Evolutionary conservation across 2,888 invertebrate genomes (phyloP).

Genomic region (Luperina nickerlii): DNA sequence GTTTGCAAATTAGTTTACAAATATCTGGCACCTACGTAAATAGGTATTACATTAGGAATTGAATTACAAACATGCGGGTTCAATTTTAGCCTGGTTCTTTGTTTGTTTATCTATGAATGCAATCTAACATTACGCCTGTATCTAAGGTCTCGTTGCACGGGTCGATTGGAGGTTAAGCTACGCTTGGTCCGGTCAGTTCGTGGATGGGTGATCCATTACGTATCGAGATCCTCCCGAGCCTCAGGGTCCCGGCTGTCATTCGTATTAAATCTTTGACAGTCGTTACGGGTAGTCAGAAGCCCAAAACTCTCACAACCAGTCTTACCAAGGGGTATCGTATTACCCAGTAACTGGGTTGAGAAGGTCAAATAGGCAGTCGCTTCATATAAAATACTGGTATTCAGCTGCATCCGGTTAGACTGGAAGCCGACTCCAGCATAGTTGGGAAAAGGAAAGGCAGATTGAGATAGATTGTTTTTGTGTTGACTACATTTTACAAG

Average conservation of each 20-base stretch:
- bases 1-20: not conserved
- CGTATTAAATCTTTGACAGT: too few species aligned
- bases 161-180: not conserved
- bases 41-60: not conserved
- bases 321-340: too few species aligned
- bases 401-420: too few species aligned
- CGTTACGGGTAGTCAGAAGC: too few species aligned
- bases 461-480: too few species aligned
- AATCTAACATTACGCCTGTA: not conserved
- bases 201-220: not conserved
- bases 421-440: too few species aligned
- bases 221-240: not conserved
- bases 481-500: not conserved
- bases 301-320: too few species aligned
- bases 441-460: too few species aligned
- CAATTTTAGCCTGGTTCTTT: not conserved
- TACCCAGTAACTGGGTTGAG: too few species aligned
- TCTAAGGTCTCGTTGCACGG: not conserved
- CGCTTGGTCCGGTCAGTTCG: not conserved
- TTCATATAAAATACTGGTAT: too few species aligned
- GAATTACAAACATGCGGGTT: not conserved
- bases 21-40: not conserved
- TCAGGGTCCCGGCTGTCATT: not conserved
- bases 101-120: slow-evolving; percentile 3
- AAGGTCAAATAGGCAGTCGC: too few species aligned